Base-by-base conservation (phyloP, 2,888 invertebrate genomes). In the Pocota personata region DNA sequence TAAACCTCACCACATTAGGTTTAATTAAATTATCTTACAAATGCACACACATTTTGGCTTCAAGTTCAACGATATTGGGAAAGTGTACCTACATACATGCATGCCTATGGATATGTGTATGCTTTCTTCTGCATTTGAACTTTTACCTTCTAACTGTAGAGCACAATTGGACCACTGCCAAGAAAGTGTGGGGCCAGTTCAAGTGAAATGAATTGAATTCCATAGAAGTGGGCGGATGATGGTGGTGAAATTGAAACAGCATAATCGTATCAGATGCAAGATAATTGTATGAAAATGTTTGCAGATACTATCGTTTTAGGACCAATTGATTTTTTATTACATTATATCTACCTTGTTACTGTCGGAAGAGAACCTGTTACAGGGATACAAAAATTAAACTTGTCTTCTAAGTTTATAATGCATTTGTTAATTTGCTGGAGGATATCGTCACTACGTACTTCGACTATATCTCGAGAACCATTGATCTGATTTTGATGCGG, bases 221-320 rank as follows among this genome's bases (percentile, higher is more conserved):
- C 64, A 46, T 16, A 57, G n/a, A 64, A 12, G 37, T 52, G 57
- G 66, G 35, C n/a, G 40, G 32, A 8, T 1, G 10, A 12, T 30
- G 50, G 43, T 64, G 37, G 48, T 35, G 30, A 60, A 82, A 82
- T 60, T 66, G 52, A 83, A 83, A 55, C 66, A 73, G 66, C 55
- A 72, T 72, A 78, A 83, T 78, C 78, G 60, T 60, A 83, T 83
- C 72, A 78, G 78, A 72, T 77, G 66, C 82, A 67, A 72, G 72
- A 83, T 83, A 78, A 83, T 83, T 83, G 77, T 72, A 78, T 78
- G 72, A 72, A 83, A 83, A 83, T 78, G 78, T 78, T 78, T 77
- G 52, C 37, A 78, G 78, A 78, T 78, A 52, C 46, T 60, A 76
- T 73, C 82, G 72, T 37, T 72, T 60, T 52, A 52, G 66, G 64